phyloP scores from a whole-genome alignment of 23 tunicate species.

The Corella eumyota region DNA sequence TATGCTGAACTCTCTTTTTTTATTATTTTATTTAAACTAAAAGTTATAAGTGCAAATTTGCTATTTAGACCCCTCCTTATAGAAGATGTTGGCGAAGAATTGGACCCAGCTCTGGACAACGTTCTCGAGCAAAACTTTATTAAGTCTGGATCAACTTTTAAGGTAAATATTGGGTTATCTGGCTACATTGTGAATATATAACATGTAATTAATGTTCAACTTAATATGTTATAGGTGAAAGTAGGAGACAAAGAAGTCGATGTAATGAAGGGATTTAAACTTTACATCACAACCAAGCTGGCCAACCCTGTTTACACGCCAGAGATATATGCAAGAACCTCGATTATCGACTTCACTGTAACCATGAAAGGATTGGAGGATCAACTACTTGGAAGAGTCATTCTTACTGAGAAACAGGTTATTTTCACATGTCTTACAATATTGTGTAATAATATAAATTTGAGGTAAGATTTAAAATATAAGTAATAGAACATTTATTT shows the following conservation, averaged over 20 bases:
- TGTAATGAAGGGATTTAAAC: constrained; percentile 90
- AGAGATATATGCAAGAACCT: constrained; percentile 94
- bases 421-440: background rate
- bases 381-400: constrained; percentile 91
- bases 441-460: background rate
- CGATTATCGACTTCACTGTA: constrained; percentile 99
- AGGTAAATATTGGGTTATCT: constrained; percentile 24
- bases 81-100: constrained; percentile 97
- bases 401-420: constrained; percentile 91
- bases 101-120: constrained; percentile 97
- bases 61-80: constrained; percentile 87
- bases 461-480: background rate
- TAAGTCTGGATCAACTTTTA: constrained; percentile 98
- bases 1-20: no score
- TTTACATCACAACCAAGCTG: constrained; percentile 98
- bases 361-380: constrained; percentile 99
- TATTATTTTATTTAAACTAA: no score
- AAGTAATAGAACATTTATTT: background rate
- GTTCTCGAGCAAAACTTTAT: constrained; percentile 96
- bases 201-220: constrained; percentile 19
- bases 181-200: background rate
- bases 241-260: constrained; percentile 99
- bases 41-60: no score
- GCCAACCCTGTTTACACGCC: constrained; percentile 99
- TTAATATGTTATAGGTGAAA: constrained; percentile 52